These are phyloP conservation scores for Bombus superbus DNA, from an alignment of 1,140 invertebrate species.

Conservation along the genomic window DNA sequence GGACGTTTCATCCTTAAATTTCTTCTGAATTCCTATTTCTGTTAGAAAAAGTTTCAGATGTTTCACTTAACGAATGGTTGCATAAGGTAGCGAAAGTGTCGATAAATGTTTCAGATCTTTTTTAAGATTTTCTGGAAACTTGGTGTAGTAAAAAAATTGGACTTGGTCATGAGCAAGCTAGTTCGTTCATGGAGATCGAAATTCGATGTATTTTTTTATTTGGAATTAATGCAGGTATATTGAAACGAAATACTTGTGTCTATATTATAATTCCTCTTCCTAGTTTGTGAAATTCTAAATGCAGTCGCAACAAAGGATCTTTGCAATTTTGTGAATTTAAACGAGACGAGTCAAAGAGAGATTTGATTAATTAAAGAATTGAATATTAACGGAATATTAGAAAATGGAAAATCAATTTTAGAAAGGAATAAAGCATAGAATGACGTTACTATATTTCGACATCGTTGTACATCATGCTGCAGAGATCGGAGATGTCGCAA, in stretches of 20 bases:
- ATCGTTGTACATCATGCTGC: neutral
- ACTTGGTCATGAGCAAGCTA: too few relatives aligned
- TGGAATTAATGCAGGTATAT: too few relatives aligned
- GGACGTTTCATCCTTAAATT: neutral
- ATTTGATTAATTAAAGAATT: neutral
- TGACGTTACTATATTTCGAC: neutral
- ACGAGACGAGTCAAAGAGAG: neutral
- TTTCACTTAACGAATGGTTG: neutral
- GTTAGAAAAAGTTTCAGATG: neutral
- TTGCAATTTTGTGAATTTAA: neutral
- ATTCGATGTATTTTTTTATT: too few relatives aligned
- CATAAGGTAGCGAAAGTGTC: neutral
- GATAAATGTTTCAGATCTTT: neutral
- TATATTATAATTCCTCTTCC: too few relatives aligned
- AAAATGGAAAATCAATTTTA: neutral
- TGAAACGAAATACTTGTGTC: too few relatives aligned
- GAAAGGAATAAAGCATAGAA: neutral
- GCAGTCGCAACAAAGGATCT: too few relatives aligned
- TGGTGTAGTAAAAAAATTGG: neutral
- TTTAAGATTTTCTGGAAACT: fast-evolving
- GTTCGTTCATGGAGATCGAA: too few relatives aligned
- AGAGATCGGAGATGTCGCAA: neutral
- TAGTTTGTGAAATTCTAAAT: neutral
- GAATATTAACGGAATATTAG: neutral
- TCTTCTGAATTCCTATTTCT: neutral